Evolutionary conservation across 2,797 vertebrate genomes (phyloP).

Genomic region (Tamandua tetradactyla): DNA sequence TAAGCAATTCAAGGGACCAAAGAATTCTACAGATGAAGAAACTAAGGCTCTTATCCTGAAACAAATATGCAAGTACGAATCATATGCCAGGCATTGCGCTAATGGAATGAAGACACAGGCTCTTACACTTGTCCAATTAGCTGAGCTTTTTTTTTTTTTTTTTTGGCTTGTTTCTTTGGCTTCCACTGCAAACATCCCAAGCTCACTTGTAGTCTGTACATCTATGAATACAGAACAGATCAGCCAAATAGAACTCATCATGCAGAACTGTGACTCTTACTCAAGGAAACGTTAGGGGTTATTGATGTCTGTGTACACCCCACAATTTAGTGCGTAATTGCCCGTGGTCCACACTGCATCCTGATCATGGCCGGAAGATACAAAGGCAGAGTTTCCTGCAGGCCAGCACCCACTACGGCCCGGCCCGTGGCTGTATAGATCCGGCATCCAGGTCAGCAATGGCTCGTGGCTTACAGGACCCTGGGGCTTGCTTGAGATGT

Average conservation of each 20-base stretch:
- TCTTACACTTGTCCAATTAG: not conserved
- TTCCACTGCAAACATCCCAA: not conserved
- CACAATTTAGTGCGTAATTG: conserved; percentile 13
- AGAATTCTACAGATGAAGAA: not conserved
- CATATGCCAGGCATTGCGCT: not conserved
- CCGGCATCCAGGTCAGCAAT: not conserved
- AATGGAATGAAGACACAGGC: not conserved
- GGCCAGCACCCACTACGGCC: not conserved
- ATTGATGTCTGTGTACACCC: conserved; percentile 3
- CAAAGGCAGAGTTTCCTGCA: not conserved
- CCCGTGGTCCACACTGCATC: not conserved
- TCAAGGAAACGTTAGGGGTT: not conserved
- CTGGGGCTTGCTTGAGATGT: not conserved
- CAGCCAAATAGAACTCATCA: not conserved
- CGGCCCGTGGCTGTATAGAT: not conserved
- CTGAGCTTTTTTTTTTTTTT: not conserved
- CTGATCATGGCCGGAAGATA: not conserved
- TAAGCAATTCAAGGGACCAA: not conserved
- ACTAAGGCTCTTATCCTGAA: not conserved
- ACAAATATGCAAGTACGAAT: not conserved
- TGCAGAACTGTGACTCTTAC: not conserved
- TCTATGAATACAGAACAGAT: not conserved
- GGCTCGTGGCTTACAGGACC: not conserved
- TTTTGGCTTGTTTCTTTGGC: not conserved
- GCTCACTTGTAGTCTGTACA: not conserved